Percentiles rank a stretch among this genome's conserved stretches.
Conservation (phyloP, 2,888 invertebrate species). For the Diabrotica balteata region DNA sequence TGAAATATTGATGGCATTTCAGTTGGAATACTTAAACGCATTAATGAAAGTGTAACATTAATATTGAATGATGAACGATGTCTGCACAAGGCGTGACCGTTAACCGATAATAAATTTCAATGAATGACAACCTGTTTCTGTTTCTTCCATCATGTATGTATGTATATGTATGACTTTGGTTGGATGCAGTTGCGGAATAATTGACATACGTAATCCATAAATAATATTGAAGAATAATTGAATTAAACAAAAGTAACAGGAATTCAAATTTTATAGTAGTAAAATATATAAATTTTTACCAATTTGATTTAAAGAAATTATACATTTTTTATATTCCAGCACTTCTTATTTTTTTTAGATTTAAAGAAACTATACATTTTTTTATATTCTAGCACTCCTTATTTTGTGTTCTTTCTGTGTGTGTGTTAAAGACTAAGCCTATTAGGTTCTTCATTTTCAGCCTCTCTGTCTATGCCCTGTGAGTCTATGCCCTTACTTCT, state of each 20-base stretch:
- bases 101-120: slow-evolving; percentile 18
- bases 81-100: slow-evolving; percentile 13
- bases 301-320: too few species aligned
- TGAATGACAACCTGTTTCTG: slow-evolving; percentile 15
- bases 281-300: too few species aligned
- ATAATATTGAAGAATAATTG: background rate
- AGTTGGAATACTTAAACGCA: slow-evolving; percentile 1
- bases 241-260: background rate
- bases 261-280: background rate
- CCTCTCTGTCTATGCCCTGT: too few species aligned
- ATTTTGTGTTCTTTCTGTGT: too few species aligned
- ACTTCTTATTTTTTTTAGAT: too few species aligned
- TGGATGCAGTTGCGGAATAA: slow-evolving; percentile 11
- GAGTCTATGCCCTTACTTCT: too few species aligned
- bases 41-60: slow-evolving; percentile 11
- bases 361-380: too few species aligned
- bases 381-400: too few species aligned
- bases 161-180: too few species aligned
- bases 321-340: too few species aligned
- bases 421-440: too few species aligned
- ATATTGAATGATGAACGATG: slow-evolving; percentile 18
- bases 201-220: background rate
- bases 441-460: too few species aligned
- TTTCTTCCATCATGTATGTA: background rate
- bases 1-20: slow-evolving; percentile 8